These are phyloP conservation scores for Carapus acus DNA, from an alignment of 2,797 vertebrate species.

Conservation along the genomic window DNA sequence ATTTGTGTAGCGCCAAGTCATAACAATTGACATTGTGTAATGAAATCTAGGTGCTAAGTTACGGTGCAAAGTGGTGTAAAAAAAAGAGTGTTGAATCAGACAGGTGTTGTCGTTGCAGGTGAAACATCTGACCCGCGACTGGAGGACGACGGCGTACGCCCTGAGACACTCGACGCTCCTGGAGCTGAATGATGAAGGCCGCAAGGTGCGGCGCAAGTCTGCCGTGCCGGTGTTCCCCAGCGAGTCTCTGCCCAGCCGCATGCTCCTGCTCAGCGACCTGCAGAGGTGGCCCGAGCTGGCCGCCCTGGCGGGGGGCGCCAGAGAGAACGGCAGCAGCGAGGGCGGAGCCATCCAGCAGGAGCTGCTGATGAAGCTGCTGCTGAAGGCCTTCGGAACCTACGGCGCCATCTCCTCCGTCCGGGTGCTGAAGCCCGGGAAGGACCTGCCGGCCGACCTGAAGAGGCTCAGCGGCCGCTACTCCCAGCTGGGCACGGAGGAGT, in stretches of 20 bases:
- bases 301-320: slow-evolving; percentile 58
- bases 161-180: slow-evolving; percentile 82
- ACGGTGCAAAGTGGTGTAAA: too few species aligned
- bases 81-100: too few species aligned
- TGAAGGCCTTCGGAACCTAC: slow-evolving; percentile 85
- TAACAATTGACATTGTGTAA: too few species aligned
- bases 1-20: too few species aligned
- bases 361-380: slow-evolving; percentile 88
- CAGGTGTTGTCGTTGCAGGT: slow-evolving; percentile 83
- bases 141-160: slow-evolving; percentile 92
- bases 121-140: slow-evolving; percentile 94
- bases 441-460: slow-evolving; percentile 87
- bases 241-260: slow-evolving; percentile 91
- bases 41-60: too few species aligned
- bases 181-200: slow-evolving; percentile 88
- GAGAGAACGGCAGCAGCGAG: slow-evolving; percentile 67
- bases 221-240: slow-evolving; percentile 88
- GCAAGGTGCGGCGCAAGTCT: slow-evolving; percentile 86
- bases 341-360: slow-evolving; percentile 77
- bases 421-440: slow-evolving; percentile 88
- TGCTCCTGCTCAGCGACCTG: slow-evolving; percentile 90
- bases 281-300: slow-evolving; percentile 80
- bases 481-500: slow-evolving; percentile 86
- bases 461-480: slow-evolving; percentile 85
- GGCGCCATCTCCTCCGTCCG: slow-evolving; percentile 88